A percentile compares a stretch with the other conserved stretches of the same genome.
phyloP scores from a whole-genome alignment of 2,888 invertebrate genomes.

The Invenusta paracnida region DNA sequence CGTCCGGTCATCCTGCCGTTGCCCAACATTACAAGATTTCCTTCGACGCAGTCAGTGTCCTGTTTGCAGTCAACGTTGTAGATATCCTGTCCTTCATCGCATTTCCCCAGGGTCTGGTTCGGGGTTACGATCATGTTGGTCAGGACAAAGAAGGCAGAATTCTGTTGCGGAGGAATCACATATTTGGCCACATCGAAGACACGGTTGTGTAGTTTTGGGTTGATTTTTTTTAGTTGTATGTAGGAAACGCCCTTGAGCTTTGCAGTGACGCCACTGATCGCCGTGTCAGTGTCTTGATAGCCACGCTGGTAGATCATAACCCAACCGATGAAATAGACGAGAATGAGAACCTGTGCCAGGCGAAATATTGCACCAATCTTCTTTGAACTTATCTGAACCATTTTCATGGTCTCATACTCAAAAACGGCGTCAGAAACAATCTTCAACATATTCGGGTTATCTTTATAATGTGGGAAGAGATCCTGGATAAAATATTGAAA shows the following conservation, averaged over 20 bases:
- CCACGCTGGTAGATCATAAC: conserved; percentile 63
- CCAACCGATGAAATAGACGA: conserved; percentile 61
- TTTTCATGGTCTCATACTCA: conserved; percentile 62
- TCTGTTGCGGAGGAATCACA: conserved; percentile 42
- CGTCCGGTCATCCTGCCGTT: conserved; percentile 35
- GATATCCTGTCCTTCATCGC: neutral
- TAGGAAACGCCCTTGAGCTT: conserved; percentile 62
- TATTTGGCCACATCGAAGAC: conserved; percentile 44
- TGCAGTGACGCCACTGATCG: conserved; percentile 61
- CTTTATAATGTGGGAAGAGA: too few relatives aligned
- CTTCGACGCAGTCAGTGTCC: conserved; percentile 36
- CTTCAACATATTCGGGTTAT: too few relatives aligned
- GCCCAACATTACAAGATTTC: neutral
- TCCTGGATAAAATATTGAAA: too few relatives aligned
- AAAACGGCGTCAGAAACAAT: too few relatives aligned
- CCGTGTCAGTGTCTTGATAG: conserved; percentile 61
- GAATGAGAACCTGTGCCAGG: conserved; percentile 59
- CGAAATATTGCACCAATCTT: conserved; percentile 61
- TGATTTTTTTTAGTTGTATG: conserved; percentile 40
- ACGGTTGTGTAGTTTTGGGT: conserved; percentile 19
- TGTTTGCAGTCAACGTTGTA: conserved; percentile 4
- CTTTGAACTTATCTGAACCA: conserved; percentile 62
- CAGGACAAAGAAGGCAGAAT: too few relatives aligned
- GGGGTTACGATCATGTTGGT: conserved; percentile 43
- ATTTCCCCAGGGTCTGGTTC: conserved; percentile 41